Evolutionary conservation across 2,113 vertebrate genomes (phyloP), one percentile per base, ranked within the genome.

Genomic region (Oncorhynchus masou): DNA sequence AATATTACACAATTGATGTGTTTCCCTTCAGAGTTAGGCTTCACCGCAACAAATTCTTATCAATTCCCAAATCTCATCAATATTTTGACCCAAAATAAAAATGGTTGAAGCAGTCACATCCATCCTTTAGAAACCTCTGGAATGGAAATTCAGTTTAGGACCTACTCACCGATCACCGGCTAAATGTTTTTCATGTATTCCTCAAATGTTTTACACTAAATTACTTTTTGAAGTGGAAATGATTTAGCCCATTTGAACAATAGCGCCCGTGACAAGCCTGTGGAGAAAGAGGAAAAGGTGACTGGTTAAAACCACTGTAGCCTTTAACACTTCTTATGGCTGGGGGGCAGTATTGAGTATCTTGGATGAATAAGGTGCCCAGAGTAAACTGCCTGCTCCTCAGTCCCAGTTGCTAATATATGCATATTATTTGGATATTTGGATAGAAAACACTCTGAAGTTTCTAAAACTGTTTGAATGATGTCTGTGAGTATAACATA

Each of bases 191-290:
- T 81, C 60, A 29, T 39, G 24, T 77, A 67, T 69, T 70, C 34
- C 39, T 9, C 48, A 9, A 31, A 39, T 39, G 2, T 39, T 39
- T 39, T 39, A 39, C 27, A 39, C 7, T 39, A 9, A 29, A 74
- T 77, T 83, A 71, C 69, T 64, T 87, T 34, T 85, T 89, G 67
- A 88, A 84, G 79, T 88, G 70, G 54, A 87, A 78, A 8, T 39
- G 8, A 91, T 84, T 6, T 8, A 16, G 31, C 72, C 48, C 1
- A 8, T 71, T 71, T 25, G 64, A 70, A 78, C 69, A 73, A 68
- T 75, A 71, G 34, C 0, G 6, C 34, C 34, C 34, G 34, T 34
- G 34, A 34, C 6, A 71, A 34, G 25, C 48, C 9, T 51, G 74
- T 39, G 39, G 39, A 39, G 39, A 16, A 31, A 74, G 71, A 80